These are phyloP conservation scores for Celastrina argiolus DNA, from an alignment of 2,888 invertebrate genomes.

Conservation along the genomic window DNA sequence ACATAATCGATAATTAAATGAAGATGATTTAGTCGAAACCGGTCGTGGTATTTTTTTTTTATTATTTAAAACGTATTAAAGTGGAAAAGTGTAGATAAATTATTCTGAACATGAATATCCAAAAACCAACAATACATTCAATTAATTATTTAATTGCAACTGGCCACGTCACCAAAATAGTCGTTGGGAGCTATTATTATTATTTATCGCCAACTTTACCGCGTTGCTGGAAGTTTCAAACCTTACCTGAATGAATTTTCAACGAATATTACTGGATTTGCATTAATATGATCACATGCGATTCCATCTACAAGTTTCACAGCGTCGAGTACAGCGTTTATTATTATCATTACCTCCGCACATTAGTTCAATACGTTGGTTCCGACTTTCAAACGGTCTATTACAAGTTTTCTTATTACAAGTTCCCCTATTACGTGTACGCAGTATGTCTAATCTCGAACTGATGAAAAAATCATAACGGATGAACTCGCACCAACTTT, in stretches of 20 bases:
- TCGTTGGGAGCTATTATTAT: no score
- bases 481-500: constrained; percentile 14
- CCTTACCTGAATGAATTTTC: constrained; percentile 8
- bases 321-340: neutral
- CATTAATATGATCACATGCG: constrained; percentile 12
- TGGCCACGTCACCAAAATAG: no score
- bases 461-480: constrained; percentile 50
- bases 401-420: constrained; percentile 77
- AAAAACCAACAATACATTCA: no score
- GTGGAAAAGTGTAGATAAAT: no score
- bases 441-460: constrained; percentile 52
- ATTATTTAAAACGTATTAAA: no score
- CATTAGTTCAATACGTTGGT: constrained; percentile 63
- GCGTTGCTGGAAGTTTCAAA: neutral
- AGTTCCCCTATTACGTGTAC: constrained; percentile 67
- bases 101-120: no score
- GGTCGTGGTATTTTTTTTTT: no score
- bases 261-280: neutral
- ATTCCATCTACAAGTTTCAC: neutral
- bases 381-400: constrained; percentile 66
- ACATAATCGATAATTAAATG: no score
- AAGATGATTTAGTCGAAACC: no score
- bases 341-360: constrained; percentile 41
- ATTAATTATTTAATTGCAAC: no score
- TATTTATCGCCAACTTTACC: neutral